Percentiles rank a stretch among this genome's conserved stretches.
Conservation (phyloP, 2,888 invertebrate genomes). For the Hirtodrosophila cameraria region DNA sequence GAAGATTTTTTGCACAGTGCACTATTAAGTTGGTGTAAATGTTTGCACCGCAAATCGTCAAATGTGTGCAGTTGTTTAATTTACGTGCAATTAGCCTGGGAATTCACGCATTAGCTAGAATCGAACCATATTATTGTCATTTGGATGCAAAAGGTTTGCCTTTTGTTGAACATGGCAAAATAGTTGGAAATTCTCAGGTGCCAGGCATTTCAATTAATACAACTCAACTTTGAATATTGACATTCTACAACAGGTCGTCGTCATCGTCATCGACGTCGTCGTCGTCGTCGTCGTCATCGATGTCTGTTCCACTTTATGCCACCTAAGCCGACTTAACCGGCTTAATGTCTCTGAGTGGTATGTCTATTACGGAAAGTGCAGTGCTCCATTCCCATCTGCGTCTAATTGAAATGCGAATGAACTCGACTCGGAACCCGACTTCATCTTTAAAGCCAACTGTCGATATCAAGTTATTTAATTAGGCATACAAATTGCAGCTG, state of each 20-base stretch:
- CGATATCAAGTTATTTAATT: slow-evolving; percentile 54
- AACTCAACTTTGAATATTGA: slow-evolving; percentile 19
- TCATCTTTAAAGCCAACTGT: slow-evolving; percentile 27
- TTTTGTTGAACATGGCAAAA: slow-evolving; percentile 13
- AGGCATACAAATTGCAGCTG: slow-evolving; percentile 41
- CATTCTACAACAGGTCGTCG: slow-evolving; percentile 33
- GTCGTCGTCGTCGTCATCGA: slow-evolving; percentile 18
- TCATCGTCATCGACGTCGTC: too few relatives aligned
- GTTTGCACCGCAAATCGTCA: slow-evolving; percentile 62
- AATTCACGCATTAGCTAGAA: slow-evolving; percentile 1
- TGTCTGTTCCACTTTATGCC: slow-evolving; percentile 50
- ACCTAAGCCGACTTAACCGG: slow-evolving; percentile 59
- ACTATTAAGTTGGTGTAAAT: slow-evolving; percentile 54
- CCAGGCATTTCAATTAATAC: slow-evolving; percentile 25
- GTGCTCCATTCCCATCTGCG: slow-evolving; percentile 2
- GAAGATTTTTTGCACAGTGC: slow-evolving; percentile 39
- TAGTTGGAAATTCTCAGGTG: slow-evolving; percentile 11
- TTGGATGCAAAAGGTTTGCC: slow-evolving; percentile 5
- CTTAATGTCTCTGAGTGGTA: slow-evolving; percentile 50
- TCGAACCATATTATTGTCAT: slow-evolving; percentile 2
- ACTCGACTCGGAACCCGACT: slow-evolving; percentile 29
- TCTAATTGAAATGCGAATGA: slow-evolving; percentile 65
- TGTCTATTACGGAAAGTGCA: slow-evolving; percentile 22
- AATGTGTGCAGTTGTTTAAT: slow-evolving; percentile 41
- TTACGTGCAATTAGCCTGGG: slow-evolving; percentile 58